A percentile compares a stretch with the other conserved stretches of the same genome.
These are phyloP conservation scores for Drosophila lutescens DNA, from an alignment of 2,888 invertebrate species.

Conservation along the genomic window DNA sequence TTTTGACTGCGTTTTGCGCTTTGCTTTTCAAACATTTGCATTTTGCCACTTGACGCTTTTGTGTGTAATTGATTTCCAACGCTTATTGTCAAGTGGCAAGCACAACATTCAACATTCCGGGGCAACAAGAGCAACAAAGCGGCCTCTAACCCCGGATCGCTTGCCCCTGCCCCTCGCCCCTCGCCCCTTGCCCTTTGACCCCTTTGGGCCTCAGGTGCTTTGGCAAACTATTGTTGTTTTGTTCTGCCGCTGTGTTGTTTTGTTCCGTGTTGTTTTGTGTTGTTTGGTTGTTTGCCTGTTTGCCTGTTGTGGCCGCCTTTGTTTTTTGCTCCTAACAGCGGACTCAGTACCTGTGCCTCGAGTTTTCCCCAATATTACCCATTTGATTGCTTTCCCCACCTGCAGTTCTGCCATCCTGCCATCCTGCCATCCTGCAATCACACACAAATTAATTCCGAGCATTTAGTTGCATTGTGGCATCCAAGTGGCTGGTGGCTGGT, in stretches of 20 bases:
- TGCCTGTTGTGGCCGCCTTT: conserved; percentile 3
- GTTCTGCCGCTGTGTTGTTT: conserved; percentile 4
- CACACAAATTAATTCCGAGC: conserved; percentile 44
- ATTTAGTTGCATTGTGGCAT: conserved; percentile 43
- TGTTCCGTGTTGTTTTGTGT: neutral
- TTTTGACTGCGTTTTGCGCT: conserved; percentile 30
- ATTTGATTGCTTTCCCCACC: conserved; percentile 1
- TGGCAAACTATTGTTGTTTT: conserved; percentile 36
- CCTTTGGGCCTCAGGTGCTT: conserved; percentile 22
- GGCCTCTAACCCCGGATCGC: conserved; percentile 3
- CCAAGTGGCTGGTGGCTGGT: neutral
- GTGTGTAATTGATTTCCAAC: conserved; percentile 68
- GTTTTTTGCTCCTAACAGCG: conserved; percentile 9
- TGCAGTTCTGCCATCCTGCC: neutral
- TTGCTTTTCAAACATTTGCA: conserved; percentile 48
- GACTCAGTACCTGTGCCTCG: neutral
- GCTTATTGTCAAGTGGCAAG: conserved; percentile 71
- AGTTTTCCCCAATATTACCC: neutral
- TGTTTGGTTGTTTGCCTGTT: neutral
- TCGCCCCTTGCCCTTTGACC: neutral
- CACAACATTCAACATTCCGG: conserved; percentile 11
- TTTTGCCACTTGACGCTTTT: conserved; percentile 70
- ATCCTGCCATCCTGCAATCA: conserved; percentile 25
- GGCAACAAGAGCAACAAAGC: conserved; percentile 33
- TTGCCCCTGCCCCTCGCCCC: neutral